These are phyloP conservation scores for Entomobrya proxima DNA, from an alignment of 2,888 invertebrate genomes.

Conservation along the genomic window DNA sequence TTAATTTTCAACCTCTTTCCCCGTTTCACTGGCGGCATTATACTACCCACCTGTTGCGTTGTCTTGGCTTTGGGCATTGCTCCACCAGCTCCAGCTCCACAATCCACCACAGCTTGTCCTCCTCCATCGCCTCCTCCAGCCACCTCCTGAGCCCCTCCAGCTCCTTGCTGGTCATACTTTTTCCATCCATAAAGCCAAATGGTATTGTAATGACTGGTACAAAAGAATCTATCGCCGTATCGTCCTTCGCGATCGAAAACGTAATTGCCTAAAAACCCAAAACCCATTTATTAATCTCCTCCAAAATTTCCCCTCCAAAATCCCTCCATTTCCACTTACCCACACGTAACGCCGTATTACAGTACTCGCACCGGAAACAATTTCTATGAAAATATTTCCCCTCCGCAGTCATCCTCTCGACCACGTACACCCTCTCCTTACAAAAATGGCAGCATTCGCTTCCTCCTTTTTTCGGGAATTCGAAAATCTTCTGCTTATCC, in stretches of 20 bases:
- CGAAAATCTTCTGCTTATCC: no score
- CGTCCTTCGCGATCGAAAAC: conserved; percentile 84
- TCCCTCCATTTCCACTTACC: no score
- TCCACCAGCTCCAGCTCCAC: neutral
- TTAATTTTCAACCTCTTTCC: neutral
- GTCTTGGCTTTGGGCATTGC: conserved; percentile 29
- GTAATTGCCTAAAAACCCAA: conserved; percentile 82
- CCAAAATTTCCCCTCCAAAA: no score
- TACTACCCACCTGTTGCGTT: conserved; percentile 69
- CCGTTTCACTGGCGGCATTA: neutral
- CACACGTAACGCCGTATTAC: conserved; percentile 88
- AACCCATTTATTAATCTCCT: no score
- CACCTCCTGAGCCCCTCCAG: conserved; percentile 31
- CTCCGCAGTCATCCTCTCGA: conserved; percentile 93
- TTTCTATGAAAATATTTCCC: conserved; percentile 93
- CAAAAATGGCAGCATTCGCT: conserved; percentile 92
- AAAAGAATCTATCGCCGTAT: conserved; percentile 85
- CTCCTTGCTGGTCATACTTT: conserved; percentile 74
- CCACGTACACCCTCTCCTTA: conserved; percentile 92
- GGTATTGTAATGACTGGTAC: conserved; percentile 77
- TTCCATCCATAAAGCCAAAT: conserved; percentile 75
- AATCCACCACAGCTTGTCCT: neutral
- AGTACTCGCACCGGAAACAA: conserved; percentile 96
- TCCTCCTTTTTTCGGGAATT: conserved; percentile 82
- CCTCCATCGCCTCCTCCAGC: conserved; percentile 2